These are phyloP conservation scores for Dendroctonus valens DNA, from an alignment of 1,140 invertebrate species.

Conservation along the genomic window DNA sequence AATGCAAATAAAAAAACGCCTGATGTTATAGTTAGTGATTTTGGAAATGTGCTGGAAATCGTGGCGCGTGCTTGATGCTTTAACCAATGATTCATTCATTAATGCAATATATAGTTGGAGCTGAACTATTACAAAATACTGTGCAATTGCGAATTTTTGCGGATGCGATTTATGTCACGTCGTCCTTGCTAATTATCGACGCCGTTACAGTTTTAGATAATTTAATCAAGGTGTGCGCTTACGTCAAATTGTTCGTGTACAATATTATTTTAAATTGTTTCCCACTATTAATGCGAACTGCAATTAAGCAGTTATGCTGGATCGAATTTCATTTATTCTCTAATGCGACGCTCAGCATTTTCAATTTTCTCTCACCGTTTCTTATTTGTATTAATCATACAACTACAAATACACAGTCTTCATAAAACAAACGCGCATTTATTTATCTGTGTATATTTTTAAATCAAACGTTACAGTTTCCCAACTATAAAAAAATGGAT, in stretches of 20 bases:
- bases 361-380: too few species aligned
- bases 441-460: too few species aligned
- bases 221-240: conserved; percentile 8
- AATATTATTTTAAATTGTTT: conserved; percentile 1
- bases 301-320: not conserved
- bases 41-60: not conserved
- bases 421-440: too few species aligned
- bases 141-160: conserved; percentile 5
- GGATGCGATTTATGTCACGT: conserved; percentile 12
- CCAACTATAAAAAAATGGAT: too few species aligned
- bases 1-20: not conserved
- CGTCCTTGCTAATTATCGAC: not conserved
- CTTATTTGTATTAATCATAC: too few species aligned
- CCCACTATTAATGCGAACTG: not conserved
- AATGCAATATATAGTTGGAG: not conserved
- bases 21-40: not conserved
- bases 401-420: too few species aligned
- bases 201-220: conserved; percentile 1
- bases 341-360: too few species aligned
- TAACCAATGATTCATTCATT: not conserved
- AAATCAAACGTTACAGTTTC: too few species aligned
- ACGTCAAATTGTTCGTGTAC: conserved; percentile 4
- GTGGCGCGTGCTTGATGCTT: too few species aligned
- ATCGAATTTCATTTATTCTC: too few species aligned
- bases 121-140: conserved; percentile 2